A percentile compares a stretch with the other conserved stretches of the same genome.
These are phyloP conservation scores for Zonitis immaculata DNA, from an alignment of 2,888 invertebrate genomes.

Conservation along the genomic window DNA sequence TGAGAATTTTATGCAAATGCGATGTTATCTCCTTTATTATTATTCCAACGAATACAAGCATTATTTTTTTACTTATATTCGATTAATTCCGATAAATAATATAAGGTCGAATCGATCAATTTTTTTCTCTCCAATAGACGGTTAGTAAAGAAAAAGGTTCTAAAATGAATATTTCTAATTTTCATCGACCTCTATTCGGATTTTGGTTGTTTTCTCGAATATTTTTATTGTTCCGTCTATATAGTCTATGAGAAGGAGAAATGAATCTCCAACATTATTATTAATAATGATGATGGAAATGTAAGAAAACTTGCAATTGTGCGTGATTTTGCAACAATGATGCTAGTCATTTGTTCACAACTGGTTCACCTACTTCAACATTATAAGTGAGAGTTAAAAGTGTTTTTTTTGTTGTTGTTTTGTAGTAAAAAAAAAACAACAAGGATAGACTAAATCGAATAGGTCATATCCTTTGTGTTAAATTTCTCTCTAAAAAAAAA, in stretches of 20 bases:
- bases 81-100: too few relatives aligned
- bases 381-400: slow-evolving; percentile 36
- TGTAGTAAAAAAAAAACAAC: too few relatives aligned
- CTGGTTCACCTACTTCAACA: slow-evolving; percentile 35
- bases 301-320: slow-evolving; percentile 2
- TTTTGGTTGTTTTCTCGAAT: too few relatives aligned
- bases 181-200: too few relatives aligned
- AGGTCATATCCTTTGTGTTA: background rate
- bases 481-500: background rate
- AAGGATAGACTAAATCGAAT: background rate
- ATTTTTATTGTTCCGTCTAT: background rate
- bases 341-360: slow-evolving; percentile 21
- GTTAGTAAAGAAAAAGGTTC: too few relatives aligned
- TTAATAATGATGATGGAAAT: background rate
- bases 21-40: background rate
- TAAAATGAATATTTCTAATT: too few relatives aligned
- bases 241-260: too few relatives aligned
- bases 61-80: too few relatives aligned
- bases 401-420: background rate
- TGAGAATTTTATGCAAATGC: background rate
- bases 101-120: too few relatives aligned
- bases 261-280: too few relatives aligned
- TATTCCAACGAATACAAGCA: background rate
- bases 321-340: slow-evolving; percentile 12
- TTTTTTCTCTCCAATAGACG: too few relatives aligned